Evolutionary conservation across 2,888 invertebrate genomes (phyloP), one percentile per base, ranked within the genome.

Genomic region (Lycia hirtaria): DNA sequence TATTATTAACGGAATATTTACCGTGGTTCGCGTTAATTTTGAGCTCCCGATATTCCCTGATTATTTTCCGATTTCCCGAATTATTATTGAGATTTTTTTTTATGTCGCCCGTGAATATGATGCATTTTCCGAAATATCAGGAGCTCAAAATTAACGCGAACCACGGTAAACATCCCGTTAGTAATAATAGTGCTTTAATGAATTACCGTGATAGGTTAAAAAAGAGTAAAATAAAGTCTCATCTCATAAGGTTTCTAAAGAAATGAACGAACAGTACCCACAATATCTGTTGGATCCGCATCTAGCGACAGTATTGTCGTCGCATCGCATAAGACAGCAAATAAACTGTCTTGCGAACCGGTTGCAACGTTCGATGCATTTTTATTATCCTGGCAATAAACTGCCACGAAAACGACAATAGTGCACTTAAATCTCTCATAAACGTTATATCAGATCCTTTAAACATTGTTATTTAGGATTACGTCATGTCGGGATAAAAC

Each of bases 301-400:
- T 47, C 49, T 48, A 44, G 32, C 22, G 55, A 54, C 52, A 47
- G 57, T 49, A 63, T 61, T 61, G 64, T 55, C 53, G 51, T 30
- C 57, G 58, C 64, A 67, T 67, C 48, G 64, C 66, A 71, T 71
- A 71, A 70, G 69, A 72, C 70, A 56, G 67, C 68, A 68, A 71
- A 77, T 78, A 80, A 81, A 80, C 73, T 65, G 71, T 72, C 68
- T 73, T 70, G 70, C 73, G 71, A 77, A 78, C 76, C 74, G 73
- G 73, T 77, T 80, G 82, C 83, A 76, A 61, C 77, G 78, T 86
- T 86, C 87, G 83, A 87, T 89, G 88, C 88, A 88, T 87, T 89
- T 88, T 90, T 90, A 88, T 87, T 75, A 83, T 72, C 72, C 49
- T 38, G 61, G 83, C 83, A 78, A 87, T 89, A 88, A 90, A 88